Evolutionary conservation across 2,888 invertebrate species (phyloP).

Genomic region (Tipula helvola): DNA sequence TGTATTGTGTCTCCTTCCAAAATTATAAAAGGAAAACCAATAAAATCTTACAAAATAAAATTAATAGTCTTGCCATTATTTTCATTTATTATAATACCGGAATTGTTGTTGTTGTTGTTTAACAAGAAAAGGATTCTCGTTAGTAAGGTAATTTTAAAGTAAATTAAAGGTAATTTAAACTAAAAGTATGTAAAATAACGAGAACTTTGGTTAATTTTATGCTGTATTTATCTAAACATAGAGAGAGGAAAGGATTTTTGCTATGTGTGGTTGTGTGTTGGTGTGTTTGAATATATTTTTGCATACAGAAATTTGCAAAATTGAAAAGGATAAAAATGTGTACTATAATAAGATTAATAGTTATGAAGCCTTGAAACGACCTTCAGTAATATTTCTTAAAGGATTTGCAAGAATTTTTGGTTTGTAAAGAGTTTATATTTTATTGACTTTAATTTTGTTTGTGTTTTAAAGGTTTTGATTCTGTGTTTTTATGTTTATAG

Average conservation of each 20-base stretch:
- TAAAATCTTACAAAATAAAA: neutral
- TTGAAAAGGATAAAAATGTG: neutral
- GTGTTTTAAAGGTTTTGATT: neutral
- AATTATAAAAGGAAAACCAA: neutral
- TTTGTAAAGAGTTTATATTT: neutral
- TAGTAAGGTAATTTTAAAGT: constrained; percentile 4
- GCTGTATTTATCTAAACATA: neutral
- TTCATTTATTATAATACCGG: neutral
- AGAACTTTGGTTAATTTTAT: neutral
- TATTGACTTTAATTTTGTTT: neutral
- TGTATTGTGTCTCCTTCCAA: neutral
- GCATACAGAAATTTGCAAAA: neutral
- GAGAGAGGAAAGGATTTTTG: neutral
- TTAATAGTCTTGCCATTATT: neutral
- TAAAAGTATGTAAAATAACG: neutral
- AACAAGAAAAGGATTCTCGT: neutral
- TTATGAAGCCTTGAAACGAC: neutral
- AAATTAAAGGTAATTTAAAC: neutral
- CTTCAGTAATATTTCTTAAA: neutral
- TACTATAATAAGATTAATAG: neutral
- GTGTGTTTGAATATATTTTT: neutral
- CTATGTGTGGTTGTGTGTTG: neutral
- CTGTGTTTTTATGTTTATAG: neutral
- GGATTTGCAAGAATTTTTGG: neutral
- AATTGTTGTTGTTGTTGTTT: neutral